These are phyloP conservation scores for Subacronicta megacephala DNA, from an alignment of 2,888 invertebrate genomes.

Conservation along the genomic window DNA sequence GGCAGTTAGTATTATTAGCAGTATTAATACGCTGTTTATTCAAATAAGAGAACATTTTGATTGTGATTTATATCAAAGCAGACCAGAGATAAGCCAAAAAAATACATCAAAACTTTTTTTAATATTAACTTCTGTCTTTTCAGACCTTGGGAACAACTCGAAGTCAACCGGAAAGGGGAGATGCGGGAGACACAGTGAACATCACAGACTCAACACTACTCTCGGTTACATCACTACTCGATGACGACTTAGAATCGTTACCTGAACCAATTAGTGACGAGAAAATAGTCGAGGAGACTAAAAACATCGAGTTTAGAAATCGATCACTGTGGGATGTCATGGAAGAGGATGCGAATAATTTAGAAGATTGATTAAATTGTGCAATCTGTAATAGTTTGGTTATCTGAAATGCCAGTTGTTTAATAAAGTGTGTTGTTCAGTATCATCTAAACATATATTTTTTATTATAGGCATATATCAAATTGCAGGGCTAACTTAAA, in stretches of 20 bases:
- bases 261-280: conserved; percentile 53
- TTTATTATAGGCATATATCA: too few relatives aligned
- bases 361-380: conserved; percentile 43
- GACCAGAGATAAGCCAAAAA: too few relatives aligned
- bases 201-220: conserved; percentile 75
- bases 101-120: too few relatives aligned
- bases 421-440: conserved; percentile 29
- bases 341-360: conserved; percentile 69
- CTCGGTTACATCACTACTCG: conserved; percentile 78
- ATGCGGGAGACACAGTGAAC: conserved; percentile 76
- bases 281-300: conserved; percentile 53
- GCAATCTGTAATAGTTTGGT: conserved; percentile 6
- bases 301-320: conserved; percentile 56
- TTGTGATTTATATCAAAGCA: too few relatives aligned
- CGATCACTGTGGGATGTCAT: conserved; percentile 76
- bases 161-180: conserved; percentile 75
- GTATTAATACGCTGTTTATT: too few relatives aligned
- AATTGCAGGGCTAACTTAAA: conserved; percentile 8
- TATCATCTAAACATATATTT: conserved; percentile 3
- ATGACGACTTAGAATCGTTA: conserved; percentile 70
- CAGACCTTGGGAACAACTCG: conserved; percentile 73
- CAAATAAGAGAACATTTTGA: too few relatives aligned
- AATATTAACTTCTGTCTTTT: conserved; percentile 9
- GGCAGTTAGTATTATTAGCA: too few relatives aligned
- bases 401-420: conserved; percentile 11